Base-by-base conservation (phyloP, 2,888 invertebrate species). In the Agonum fuliginosum region DNA sequence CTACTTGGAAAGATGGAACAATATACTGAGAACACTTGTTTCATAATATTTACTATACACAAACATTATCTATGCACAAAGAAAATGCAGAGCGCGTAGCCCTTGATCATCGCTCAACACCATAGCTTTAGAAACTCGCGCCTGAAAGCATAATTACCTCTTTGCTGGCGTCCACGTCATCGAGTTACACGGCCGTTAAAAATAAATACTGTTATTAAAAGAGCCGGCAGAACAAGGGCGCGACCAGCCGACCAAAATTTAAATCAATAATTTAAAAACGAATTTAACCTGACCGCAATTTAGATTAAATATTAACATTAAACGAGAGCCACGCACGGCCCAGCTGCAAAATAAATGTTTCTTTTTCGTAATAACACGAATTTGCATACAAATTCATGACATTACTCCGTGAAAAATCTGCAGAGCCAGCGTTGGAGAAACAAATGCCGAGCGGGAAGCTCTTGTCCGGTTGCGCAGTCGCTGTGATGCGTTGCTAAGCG, bases 221-320 rank as follows among this genome's bases (percentile, higher is more conserved):
- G 34, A 27, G 17, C 30, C 34, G 17, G 14, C 2, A 30, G 30
- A 62, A 17, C 27, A 58, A 12, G 30, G 17, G 12, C 58, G 43
- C n/a, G n/a, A n/a, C n/a, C n/a, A n/a, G 14, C 58, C 58, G 14
- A 14, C 51, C 19, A 27, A 71, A 71, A 71, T 46, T 71, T 51
- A 51, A 71, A 46, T 48, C 71, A 71, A 71, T 71, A 71, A 71
- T 71, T 71, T 71, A 71, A 51, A 71, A 71, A 71, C 48, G 34
- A 46, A 71, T 71, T 71, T 71, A 67, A 67, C 67, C 67, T 67
- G 67, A 41, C 67, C 67, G 17, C 67, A 19, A 67, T 67, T 67
- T 12, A 20, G 67, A 67, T 67, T 67, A 67, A 67, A 67, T 67
- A 67, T 67, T 67, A 67, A 67, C 27, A 67, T 37, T 67, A 67